phyloP scores from a whole-genome alignment of 2,888 invertebrate species.

The Eristalis arbustorum region DNA sequence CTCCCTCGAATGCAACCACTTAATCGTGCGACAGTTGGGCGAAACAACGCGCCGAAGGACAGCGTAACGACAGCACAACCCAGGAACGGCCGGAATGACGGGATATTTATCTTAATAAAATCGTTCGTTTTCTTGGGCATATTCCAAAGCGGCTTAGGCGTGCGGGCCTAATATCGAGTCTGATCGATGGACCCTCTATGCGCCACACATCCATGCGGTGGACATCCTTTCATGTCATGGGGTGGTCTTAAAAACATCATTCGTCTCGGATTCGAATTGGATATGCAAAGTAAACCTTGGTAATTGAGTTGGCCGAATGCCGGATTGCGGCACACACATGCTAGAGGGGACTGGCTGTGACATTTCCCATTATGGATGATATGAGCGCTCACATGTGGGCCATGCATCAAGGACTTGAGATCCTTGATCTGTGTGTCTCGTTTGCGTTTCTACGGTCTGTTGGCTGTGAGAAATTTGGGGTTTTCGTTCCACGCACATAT shows the following conservation, averaged over 20 bases:
- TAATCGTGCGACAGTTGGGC: neutral
- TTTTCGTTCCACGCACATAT: neutral
- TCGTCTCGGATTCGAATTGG: neutral
- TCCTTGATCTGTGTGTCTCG: neutral
- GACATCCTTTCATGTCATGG: conserved; percentile 14
- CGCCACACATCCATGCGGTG: neutral
- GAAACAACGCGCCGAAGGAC: neutral
- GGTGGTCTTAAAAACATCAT: neutral
- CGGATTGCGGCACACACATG: neutral
- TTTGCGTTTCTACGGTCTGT: neutral
- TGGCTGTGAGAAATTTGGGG: neutral
- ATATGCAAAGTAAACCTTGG: neutral
- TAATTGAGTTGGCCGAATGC: neutral
- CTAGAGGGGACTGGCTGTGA: neutral
- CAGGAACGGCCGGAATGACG: neutral
- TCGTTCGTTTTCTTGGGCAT: conserved; percentile 7
- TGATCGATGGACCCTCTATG: conserved; percentile 19
- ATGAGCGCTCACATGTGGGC: neutral
- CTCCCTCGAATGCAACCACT: conserved; percentile 2
- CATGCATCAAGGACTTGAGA: neutral
- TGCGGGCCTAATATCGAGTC: conserved; percentile 23
- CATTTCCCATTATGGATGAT: neutral
- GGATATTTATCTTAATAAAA: conserved; percentile 52
- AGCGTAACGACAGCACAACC: neutral
- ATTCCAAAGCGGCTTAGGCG: conserved; percentile 23